Percentiles rank a stretch among this genome's conserved stretches.
Conservation (phyloP, 1,140 invertebrate species). For the Caerostris darwini region DNA sequence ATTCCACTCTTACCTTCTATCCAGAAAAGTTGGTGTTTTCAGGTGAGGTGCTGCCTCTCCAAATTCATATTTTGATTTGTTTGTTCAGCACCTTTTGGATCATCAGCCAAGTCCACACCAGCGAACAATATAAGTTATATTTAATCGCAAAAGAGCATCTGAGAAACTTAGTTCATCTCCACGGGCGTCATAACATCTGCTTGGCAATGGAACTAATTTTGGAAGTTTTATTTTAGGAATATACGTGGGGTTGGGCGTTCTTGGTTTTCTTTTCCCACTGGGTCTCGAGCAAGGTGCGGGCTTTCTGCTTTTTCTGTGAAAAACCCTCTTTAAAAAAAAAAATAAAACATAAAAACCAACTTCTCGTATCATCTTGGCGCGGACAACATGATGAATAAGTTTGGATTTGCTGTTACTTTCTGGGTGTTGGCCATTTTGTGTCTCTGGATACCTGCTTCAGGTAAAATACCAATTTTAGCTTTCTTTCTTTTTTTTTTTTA, state of each 20-base stretch:
- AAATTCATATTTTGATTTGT: conserved; percentile 10
- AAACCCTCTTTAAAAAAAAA: not conserved
- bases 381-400: conserved; percentile 26
- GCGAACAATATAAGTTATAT: not conserved
- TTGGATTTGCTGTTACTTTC: not conserved
- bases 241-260: not conserved
- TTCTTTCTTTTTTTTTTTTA: not conserved
- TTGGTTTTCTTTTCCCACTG: not conserved
- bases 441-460: conserved; percentile 49
- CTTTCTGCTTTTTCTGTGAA: not conserved
- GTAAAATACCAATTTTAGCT: conserved; percentile 1
- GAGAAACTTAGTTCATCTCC: not conserved
- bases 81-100: not conserved
- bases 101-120: conserved; percentile 30
- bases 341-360: not conserved
- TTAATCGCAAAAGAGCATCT: not conserved
- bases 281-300: not conserved
- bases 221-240: conserved; percentile 56
- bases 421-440: conserved; percentile 45
- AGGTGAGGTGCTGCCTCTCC: not conserved
- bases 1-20: conserved; percentile 20
- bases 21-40: not conserved
- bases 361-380: not conserved
- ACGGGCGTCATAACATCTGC: not conserved
- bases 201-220: conserved; percentile 55